Base-by-base conservation (phyloP, 92 coral and sea anemone species). In the Parazoanthus darwini region DNA sequence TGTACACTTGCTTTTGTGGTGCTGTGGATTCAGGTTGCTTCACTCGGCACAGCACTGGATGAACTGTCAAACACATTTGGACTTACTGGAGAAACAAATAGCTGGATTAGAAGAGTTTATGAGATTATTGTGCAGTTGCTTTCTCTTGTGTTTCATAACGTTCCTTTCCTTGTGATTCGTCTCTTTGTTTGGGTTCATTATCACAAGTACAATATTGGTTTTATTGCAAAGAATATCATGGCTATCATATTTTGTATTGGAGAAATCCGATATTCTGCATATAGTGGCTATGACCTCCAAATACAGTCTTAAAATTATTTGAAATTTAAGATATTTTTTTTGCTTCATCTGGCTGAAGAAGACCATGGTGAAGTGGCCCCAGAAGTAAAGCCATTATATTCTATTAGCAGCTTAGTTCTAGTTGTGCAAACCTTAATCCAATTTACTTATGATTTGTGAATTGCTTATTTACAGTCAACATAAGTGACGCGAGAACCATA, bases 141-240 rank as follows among this genome's bases (percentile, higher is more conserved):
- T 48, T 89, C 91, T 20, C 54, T 80, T 29, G 7, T 63, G 29
- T 81, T 81, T 18, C 91, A 91, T 38, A 91, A 91, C 63, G 0
- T 88, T 39, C 90, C 93, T 6, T 91, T 91, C 46, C 75, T 91
- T 29, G 88, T 66, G 4, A 76, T 91, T 58, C 90, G 93, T 4
- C 81, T 91, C 63, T 65, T 63, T 11, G 88, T 88, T 5, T 88
- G 90, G 93, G 90, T 79, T 59, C 36, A 87, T n/a, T 86, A 68
- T 37, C 77, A 9, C 37, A 51, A 46, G 73, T 90, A 72, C 44
- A 82, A 74, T 48, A 51, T 91, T 22, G 93, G 90, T 37, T 91
- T 91, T 91, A 77, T 91, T 43, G 74, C 74, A 10, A 91, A 91
- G 71, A 91, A 91, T 78, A n/a, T 91, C 37, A 70, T 82, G 77